A percentile compares a stretch with the other conserved stretches of the same genome.
phyloP scores from a whole-genome alignment of 2,113 vertebrate species.

The Colius striatus region DNA sequence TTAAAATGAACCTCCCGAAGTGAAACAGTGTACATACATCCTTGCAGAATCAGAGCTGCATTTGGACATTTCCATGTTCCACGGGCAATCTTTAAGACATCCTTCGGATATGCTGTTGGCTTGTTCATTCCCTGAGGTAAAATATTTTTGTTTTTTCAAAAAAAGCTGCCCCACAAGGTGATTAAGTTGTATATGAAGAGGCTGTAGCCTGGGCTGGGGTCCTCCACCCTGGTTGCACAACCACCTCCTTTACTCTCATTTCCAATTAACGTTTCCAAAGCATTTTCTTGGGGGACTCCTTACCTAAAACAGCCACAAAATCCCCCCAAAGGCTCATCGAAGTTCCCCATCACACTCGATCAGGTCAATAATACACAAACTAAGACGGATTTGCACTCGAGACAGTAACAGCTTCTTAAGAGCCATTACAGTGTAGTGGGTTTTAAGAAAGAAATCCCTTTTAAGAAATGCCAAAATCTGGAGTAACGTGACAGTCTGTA shows the following conservation, averaged over 20 bases:
- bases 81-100: not conserved
- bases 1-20: not conserved
- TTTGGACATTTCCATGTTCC: not conserved
- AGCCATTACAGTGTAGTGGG: conserved; percentile 61
- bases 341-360: conserved; percentile 36
- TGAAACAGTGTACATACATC: rapidly evolving
- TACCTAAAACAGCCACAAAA: not conserved
- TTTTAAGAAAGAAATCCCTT: conserved; percentile 67
- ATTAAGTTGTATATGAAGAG: not conserved
- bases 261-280: not conserved
- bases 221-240: rapidly evolving
- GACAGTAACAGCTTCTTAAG: conserved; percentile 72
- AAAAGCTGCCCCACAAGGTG: not conserved
- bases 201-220: not conserved
- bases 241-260: not conserved
- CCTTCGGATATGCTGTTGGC: rapidly evolving
- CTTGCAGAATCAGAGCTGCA: not conserved
- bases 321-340: not conserved
- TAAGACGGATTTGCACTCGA: conserved; percentile 69
- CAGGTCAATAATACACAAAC: conserved; percentile 66
- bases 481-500: conserved; percentile 10
- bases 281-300: not conserved
- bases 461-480: conserved; percentile 62
- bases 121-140: not conserved
- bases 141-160: not conserved